These are phyloP conservation scores for Rhopalosiphum maidis DNA, from an alignment of 1,140 invertebrate species.

Conservation along the genomic window DNA sequence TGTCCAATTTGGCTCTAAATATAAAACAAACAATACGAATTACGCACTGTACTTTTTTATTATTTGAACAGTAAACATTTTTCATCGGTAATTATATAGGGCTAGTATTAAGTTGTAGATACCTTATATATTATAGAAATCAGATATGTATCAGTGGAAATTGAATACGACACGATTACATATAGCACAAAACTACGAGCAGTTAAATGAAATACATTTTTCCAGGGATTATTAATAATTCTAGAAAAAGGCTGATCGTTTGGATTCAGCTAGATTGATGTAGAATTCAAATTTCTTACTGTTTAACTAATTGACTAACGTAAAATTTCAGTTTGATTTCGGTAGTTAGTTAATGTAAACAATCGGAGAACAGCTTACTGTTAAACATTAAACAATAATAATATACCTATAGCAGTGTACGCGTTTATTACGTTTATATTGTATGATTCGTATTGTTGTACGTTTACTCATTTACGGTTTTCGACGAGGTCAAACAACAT, in stretches of 20 bases:
- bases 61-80: no score
- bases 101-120: no score
- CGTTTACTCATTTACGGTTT: not conserved
- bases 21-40: no score
- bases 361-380: not conserved
- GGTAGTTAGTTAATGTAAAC: not conserved
- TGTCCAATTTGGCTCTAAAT: no score
- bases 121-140: no score
- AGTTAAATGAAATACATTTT: not conserved
- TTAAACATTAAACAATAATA: not conserved
- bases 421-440: not conserved
- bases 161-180: not conserved
- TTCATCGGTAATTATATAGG: no score
- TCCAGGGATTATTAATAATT: not conserved
- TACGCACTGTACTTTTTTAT: no score
- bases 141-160: not conserved
- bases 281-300: not conserved
- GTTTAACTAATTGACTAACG: not conserved
- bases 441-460: not conserved
- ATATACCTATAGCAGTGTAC: not conserved
- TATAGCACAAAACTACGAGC: not conserved
- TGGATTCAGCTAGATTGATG: not conserved
- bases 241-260: not conserved
- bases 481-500: not conserved
- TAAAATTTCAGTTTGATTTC: not conserved